Evolutionary conservation across 2,797 vertebrate genomes (phyloP).

Genomic region (Molossus molossus): DNA sequence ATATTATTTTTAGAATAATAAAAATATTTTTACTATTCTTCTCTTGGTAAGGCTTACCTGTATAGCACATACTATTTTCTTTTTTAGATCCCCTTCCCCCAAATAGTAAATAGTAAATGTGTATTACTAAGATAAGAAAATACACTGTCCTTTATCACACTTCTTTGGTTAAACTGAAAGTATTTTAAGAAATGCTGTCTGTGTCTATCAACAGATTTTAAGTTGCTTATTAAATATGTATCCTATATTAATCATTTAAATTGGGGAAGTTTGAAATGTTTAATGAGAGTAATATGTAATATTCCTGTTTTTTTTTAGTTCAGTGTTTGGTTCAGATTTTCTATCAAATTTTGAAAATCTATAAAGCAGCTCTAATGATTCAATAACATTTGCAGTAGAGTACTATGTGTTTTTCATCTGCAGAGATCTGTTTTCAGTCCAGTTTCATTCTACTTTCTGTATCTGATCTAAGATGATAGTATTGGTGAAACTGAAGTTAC

Average conservation of each 20-base stretch:
- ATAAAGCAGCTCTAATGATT: slow-evolving; percentile 34
- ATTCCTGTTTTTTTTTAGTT: slow-evolving; percentile 66
- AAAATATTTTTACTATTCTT: slow-evolving; percentile 1
- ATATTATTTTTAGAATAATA: slow-evolving; percentile 66
- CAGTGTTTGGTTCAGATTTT: slow-evolving; percentile 32
- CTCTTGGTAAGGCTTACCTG: slow-evolving; percentile 40
- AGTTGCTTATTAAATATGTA: slow-evolving; percentile 48
- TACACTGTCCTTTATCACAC: background rate
- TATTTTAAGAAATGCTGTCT: slow-evolving; percentile 51
- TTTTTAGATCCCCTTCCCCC: background rate
- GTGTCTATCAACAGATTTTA: slow-evolving; percentile 50
- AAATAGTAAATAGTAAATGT: background rate
- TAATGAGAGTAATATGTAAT: slow-evolving; percentile 43
- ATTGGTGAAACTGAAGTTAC: slow-evolving; percentile 23
- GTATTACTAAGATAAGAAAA: slow-evolving; percentile 1
- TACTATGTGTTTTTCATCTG: background rate
- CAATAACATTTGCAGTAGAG: slow-evolving; percentile 22
- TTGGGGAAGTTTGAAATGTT: slow-evolving; percentile 66
- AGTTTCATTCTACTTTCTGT: slow-evolving; percentile 17
- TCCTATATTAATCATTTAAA: slow-evolving; percentile 27
- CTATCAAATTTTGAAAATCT: slow-evolving; percentile 5
- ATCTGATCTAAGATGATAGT: slow-evolving; percentile 26
- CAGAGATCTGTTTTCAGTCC: background rate
- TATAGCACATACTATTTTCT: background rate
- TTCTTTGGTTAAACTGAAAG: slow-evolving; percentile 54